Base-by-base conservation (phyloP, 2,797 vertebrate species). In the Xerus rutilus region DNA sequence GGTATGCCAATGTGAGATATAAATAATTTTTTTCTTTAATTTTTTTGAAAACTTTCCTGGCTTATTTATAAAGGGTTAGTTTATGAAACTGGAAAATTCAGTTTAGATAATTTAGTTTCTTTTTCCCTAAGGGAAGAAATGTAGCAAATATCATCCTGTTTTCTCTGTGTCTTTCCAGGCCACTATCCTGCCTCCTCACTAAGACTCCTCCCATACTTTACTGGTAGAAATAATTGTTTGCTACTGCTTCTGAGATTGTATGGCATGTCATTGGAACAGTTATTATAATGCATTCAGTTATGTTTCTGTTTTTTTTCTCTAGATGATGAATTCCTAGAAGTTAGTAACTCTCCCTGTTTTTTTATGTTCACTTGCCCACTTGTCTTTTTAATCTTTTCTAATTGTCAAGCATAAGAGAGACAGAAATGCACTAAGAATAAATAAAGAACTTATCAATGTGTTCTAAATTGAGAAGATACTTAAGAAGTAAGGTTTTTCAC, bases 71-170 rank as follows among this genome's bases (percentile, higher is more conserved):
- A 83, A 54, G 39, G 7, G 15, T 91, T 74, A 91, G 64, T 21
- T 91, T 91, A 95, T 65, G 15, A 93, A 89, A 59, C 65, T 81
- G 25, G 45, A 89, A 93, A 83, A 64, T 76, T 84, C 81, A 89
- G 2, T 89, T 91, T 92, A 52, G 59, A 62, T 91, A 57, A 70
- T 91, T 90, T 89, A 57, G 45, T 82, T 39, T 94, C 62, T 81
- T 91, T 78, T 90, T 95, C 39, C 32, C n/a, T 74, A 91, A 93
- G 52, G 65, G 35, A 87, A 91, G 70, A 94, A 94, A 64, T 72
- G 10, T 54, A 49, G 94, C 52, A 73, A 70, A 86, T 88, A 64
- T 91, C 30, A 85, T 54, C 17, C 18, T 7, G 25, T 93, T 45
- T 23, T 96, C 54, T 87, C 57, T 92, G 39, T 94, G 67, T 49